These are phyloP conservation scores for Reticulitermes lucifugus DNA, from an alignment of 2,888 invertebrate species.

Conservation along the genomic window DNA sequence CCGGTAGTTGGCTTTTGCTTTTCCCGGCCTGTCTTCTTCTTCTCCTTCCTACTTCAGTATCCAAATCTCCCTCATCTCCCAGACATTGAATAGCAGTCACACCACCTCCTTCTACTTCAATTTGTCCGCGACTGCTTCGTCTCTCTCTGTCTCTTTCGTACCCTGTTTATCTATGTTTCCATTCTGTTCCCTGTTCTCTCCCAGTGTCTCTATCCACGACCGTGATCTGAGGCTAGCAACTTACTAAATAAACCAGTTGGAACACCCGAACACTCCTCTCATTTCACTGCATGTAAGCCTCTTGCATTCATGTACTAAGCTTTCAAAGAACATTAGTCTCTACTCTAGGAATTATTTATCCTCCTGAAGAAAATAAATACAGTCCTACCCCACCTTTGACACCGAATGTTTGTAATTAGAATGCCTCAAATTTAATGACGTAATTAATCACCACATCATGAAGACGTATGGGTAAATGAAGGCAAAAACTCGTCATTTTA, in stretches of 20 bases:
- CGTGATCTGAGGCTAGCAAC: slow-evolving; percentile 3
- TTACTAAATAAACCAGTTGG: slow-evolving; percentile 1
- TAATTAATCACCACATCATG: no score
- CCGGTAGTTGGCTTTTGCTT: not conserved
- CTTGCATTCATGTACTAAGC: not conserved
- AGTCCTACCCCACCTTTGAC: no score
- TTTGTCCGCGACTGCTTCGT: not conserved
- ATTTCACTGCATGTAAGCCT: not conserved
- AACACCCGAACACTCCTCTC: slow-evolving; percentile 11
- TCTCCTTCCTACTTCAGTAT: not conserved
- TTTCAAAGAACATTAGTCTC: not conserved
- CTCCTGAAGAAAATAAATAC: no score
- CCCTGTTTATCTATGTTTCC: slow-evolving; percentile 10
- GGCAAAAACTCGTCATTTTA: no score
- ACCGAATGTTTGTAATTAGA: no score
- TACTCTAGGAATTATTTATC: not conserved
- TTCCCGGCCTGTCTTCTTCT: not conserved
- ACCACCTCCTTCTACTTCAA: not conserved
- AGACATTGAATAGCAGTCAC: not conserved
- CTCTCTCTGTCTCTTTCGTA: not conserved
- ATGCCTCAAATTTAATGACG: no score
- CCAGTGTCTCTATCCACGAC: not conserved
- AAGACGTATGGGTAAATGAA: no score
- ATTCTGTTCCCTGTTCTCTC: slow-evolving; percentile 3
- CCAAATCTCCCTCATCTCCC: not conserved